phyloP scores from a whole-genome alignment of 2,888 invertebrate genomes.

The Margaritifera margaritifera region DNA sequence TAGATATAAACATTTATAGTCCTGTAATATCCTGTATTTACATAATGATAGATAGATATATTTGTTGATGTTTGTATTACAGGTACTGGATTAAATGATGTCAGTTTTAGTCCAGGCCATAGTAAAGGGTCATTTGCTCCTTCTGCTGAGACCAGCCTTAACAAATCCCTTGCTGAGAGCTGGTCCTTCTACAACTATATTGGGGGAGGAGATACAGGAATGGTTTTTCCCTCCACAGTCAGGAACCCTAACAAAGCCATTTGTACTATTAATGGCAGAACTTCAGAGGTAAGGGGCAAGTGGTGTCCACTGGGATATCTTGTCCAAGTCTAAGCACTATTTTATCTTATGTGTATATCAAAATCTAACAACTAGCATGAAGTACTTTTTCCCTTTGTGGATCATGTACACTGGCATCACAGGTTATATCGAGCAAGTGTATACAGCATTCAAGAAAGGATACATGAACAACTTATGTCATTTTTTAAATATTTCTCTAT shows the following conservation, averaged over 20 bases:
- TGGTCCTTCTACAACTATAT: conserved; percentile 76
- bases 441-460: too few relatives aligned
- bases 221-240: conserved; percentile 57
- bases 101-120: conserved; percentile 67
- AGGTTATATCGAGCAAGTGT: too few relatives aligned
- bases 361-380: neutral
- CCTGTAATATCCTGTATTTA: too few relatives aligned
- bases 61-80: conserved; percentile 8
- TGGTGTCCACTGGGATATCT: neutral
- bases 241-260: conserved; percentile 81
- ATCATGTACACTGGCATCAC: too few relatives aligned
- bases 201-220: conserved; percentile 56
- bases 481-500: too few relatives aligned
- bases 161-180: conserved; percentile 57
- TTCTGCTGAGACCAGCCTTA: conserved; percentile 23
- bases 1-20: too few relatives aligned
- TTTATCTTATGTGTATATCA: neutral
- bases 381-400: too few relatives aligned
- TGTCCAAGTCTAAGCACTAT: neutral
- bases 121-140: conserved; percentile 54
- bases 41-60: too few relatives aligned
- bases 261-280: conserved; percentile 79
- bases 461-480: too few relatives aligned
- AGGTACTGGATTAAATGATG: conserved; percentile 70
- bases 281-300: conserved; percentile 77